A percentile compares a stretch with the other conserved stretches of the same genome.
Conservation (phyloP, 2,888 invertebrate genomes). For the Cantharis nigra region DNA sequence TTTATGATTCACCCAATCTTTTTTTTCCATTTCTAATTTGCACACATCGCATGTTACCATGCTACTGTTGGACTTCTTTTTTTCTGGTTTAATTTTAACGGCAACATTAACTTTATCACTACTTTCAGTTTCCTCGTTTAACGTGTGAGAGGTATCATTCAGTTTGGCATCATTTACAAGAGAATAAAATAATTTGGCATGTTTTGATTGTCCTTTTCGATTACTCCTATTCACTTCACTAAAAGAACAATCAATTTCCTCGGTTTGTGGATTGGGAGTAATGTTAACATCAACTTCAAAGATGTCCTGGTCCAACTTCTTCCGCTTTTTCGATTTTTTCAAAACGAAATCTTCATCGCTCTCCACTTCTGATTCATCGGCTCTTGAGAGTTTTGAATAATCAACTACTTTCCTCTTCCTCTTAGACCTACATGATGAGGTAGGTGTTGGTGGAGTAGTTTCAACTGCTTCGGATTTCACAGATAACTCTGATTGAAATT, state of each 20-base stretch:
- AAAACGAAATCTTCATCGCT: not conserved
- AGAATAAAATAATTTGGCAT: not conserved
- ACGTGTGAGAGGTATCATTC: not conserved
- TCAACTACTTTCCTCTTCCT: constrained; percentile 20
- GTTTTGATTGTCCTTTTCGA: not conserved
- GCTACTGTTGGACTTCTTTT: not conserved
- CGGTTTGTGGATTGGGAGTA: not conserved
- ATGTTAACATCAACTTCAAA: not conserved
- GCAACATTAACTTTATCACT: not conserved
- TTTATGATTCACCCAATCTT: constrained; percentile 59
- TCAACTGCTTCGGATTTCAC: not conserved
- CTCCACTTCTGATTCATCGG: not conserved
- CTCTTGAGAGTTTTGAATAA: constrained; percentile 12
- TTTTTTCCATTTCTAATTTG: constrained; percentile 48
- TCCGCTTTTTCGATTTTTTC: not conserved
- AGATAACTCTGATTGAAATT: no score
- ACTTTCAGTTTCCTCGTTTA: not conserved
- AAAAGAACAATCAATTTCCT: not conserved
- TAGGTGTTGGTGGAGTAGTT: not conserved
- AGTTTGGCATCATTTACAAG: not conserved
- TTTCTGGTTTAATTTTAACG: not conserved
- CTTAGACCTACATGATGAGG: not conserved
- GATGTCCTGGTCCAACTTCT: not conserved
- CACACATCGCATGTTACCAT: constrained; percentile 58
- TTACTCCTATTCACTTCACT: not conserved